Percentiles rank a stretch among this genome's conserved stretches.
Conservation (phyloP, 2,888 invertebrate species). For the Geophilus truncorum region DNA sequence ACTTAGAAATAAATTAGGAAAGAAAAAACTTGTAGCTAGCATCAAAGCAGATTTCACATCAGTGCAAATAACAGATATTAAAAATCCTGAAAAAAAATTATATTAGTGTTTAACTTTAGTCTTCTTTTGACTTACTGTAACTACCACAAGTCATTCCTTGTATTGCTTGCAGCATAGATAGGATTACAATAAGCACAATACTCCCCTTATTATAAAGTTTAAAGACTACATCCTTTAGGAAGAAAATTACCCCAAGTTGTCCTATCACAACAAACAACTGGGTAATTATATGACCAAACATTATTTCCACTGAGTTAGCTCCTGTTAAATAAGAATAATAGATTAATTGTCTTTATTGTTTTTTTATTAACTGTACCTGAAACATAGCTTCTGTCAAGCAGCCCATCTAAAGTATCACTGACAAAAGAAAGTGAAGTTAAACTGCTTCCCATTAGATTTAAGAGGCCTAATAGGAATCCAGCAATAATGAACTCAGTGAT, state of each 20-base stretch:
- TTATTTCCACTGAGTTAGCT: background rate
- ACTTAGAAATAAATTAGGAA: too few species aligned
- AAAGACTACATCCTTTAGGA: background rate
- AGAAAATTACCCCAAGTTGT: background rate
- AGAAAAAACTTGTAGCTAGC: too few species aligned
- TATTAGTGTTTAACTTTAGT: too few species aligned
- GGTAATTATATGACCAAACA: background rate
- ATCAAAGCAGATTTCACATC: too few species aligned
- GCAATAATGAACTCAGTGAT: background rate
- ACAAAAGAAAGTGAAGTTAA: background rate
- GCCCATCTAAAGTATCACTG: background rate
- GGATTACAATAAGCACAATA: background rate
- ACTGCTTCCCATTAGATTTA: background rate
- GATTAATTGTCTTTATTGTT: too few species aligned
- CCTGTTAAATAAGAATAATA: background rate
- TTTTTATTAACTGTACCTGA: background rate
- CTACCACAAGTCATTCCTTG: background rate
- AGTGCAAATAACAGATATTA: too few species aligned
- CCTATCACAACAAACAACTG: background rate
- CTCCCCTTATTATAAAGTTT: background rate
- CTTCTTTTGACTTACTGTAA: too few species aligned
- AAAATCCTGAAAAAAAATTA: too few species aligned
- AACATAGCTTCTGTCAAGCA: background rate
- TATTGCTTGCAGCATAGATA: background rate
- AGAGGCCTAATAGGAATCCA: background rate